These are phyloP conservation scores for Clarias laeviceps DNA, from an alignment of 2,797 vertebrate genomes.

Conservation along the genomic window DNA sequence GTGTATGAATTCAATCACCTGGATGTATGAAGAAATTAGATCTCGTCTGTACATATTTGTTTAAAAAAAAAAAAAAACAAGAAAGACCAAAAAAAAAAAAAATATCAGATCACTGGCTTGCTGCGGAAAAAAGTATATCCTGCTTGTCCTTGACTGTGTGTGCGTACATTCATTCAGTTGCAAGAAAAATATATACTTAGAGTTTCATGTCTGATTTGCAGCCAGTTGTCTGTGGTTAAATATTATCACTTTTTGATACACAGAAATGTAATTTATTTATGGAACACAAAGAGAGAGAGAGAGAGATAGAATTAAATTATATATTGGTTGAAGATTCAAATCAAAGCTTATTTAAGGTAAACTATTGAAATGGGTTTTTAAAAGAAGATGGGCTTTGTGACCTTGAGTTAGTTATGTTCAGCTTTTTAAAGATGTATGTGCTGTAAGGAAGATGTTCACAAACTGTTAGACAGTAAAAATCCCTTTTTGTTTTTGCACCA, in stretches of 20 bases:
- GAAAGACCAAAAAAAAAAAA: constrained; percentile 69
- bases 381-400: constrained; percentile 74
- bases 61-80: constrained; percentile 68
- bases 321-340: constrained; percentile 75
- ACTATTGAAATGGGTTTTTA: constrained; percentile 62
- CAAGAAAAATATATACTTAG: constrained; percentile 26
- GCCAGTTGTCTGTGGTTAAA: constrained; percentile 71
- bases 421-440: constrained; percentile 60
- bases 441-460: constrained; percentile 47
- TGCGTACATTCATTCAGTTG: constrained; percentile 41
- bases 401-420: constrained; percentile 72
- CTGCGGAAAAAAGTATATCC: constrained; percentile 76
- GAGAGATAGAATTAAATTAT: constrained; percentile 73
- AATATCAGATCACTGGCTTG: constrained; percentile 82
- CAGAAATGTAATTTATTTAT: constrained; percentile 89
- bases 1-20: constrained; percentile 77
- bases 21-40: constrained; percentile 71
- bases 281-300: constrained; percentile 65
- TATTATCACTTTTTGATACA: constrained; percentile 81
- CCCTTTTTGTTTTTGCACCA: constrained; percentile 61
- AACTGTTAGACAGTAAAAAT: constrained; percentile 59
- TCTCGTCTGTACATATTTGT: constrained; percentile 81
- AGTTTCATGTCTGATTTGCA: constrained; percentile 56
- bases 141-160: constrained; percentile 77
- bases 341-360: constrained; percentile 76